Evolutionary conservation across 2,888 invertebrate genomes (phyloP), one percentile per base, ranked within the genome.

Genomic region (Lottia gigantea): DNA sequence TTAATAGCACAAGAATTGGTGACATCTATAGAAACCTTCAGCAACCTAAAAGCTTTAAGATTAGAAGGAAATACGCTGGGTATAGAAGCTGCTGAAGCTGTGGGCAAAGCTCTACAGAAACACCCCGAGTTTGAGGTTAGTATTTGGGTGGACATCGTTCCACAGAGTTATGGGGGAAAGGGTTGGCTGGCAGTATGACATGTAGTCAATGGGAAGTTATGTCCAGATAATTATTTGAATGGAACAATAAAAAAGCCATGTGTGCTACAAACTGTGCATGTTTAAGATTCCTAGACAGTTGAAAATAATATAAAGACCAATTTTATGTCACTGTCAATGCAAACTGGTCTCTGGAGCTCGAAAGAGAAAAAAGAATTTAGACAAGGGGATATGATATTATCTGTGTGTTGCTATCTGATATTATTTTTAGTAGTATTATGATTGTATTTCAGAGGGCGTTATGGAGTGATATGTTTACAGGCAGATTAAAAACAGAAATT

Each of bases 391-490:
- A n/a, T n/a, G n/a, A n/a, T n/a, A n/a, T n/a, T n/a, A n/a, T n/a
- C n/a, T n/a, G n/a, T 31, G 31, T 31, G 31, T 31, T 31, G 31
- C 6, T 6, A 31, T n/a, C n/a, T n/a, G n/a, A n/a, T n/a, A n/a
- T n/a, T n/a, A n/a, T n/a, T n/a, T n/a, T n/a, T n/a, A n/a, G n/a
- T n/a, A n/a, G n/a, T n/a, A n/a, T 40, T 8, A 47, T 71, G 45
- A 71, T 63, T 65, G 31, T 72, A 71, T 82, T 87, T 15, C 82
- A 90, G 88, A 84, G 93, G 84, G 97, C 97, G 0, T 89, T 95
- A 69, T 98, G 97, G 95, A 96, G 96, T 73, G 98, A 99, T 85
- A 93, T 99, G 92, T 99, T 99, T 87, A 98, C 98, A 0, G 95
- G 98, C 0, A 91, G 99, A 66, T 92, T 96, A 90, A 98, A 97